Conservation (phyloP, 1,140 invertebrate species). For the Notospermus geniculatus region DNA sequence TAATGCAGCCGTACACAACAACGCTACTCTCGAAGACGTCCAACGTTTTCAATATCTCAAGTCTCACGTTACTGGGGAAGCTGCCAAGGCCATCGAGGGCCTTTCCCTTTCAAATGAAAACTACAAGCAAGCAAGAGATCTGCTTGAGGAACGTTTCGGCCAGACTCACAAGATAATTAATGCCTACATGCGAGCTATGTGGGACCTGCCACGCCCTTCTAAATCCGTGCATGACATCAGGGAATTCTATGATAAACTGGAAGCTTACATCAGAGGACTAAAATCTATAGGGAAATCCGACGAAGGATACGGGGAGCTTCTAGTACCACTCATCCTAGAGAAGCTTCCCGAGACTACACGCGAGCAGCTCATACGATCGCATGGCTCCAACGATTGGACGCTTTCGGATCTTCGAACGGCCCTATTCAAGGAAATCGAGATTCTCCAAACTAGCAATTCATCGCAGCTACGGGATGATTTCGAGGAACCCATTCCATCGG, state of each 20-base stretch:
- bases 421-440: too few species aligned
- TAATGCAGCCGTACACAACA: slow-evolving; percentile 15
- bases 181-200: slow-evolving; percentile 14
- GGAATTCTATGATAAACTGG: slow-evolving; percentile 20
- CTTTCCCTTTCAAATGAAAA: slow-evolving; percentile 16
- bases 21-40: slow-evolving; percentile 10
- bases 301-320: too few species aligned
- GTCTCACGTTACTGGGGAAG: slow-evolving; percentile 8
- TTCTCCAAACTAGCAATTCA: too few species aligned
- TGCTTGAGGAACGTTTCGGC: slow-evolving; percentile 17
- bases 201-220: slow-evolving; percentile 11
- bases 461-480: too few species aligned
- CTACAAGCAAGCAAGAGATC: slow-evolving; percentile 10
- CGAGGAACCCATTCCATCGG: too few species aligned
- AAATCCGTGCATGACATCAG: slow-evolving; percentile 2
- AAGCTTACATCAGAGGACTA: slow-evolving; percentile 14
- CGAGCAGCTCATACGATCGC: too few species aligned
- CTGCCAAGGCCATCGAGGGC: slow-evolving; percentile 11
- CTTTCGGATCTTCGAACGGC: too few species aligned
- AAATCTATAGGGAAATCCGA: too few species aligned
- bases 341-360: too few species aligned
- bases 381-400: too few species aligned
- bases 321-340: too few species aligned
- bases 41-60: slow-evolving; percentile 19
- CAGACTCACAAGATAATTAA: slow-evolving; percentile 13